phyloP scores from a whole-genome alignment of 2,797 vertebrate species.

The Chloroceryle inda region DNA sequence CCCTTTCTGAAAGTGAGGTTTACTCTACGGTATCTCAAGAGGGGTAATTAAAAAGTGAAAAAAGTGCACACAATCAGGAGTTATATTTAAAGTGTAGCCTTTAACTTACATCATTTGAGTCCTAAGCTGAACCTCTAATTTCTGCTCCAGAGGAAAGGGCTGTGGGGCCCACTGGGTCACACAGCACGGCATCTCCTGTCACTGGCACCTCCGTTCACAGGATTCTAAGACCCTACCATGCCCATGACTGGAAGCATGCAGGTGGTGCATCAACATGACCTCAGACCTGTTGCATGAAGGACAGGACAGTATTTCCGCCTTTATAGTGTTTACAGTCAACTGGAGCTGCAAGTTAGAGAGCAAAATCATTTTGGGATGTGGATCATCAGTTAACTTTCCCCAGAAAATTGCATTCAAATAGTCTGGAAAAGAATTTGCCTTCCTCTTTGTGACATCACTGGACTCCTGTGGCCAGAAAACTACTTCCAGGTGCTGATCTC shows the following conservation, averaged over 20 bases:
- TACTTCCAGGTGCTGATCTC: background rate
- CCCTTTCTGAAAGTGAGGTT: background rate
- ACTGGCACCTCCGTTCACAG: background rate
- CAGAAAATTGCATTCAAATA: background rate
- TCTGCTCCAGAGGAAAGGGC: background rate
- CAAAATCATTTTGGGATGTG: background rate
- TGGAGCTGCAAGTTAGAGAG: background rate
- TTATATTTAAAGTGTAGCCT: background rate
- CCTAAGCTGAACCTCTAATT: background rate
- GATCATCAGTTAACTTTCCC: background rate
- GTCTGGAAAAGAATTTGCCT: background rate
- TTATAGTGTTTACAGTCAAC: background rate
- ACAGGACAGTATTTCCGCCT: background rate
- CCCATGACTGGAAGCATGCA: accelerated
- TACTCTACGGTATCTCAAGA: background rate
- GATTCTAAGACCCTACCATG: background rate
- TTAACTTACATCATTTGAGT: background rate
- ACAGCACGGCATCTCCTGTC: background rate
- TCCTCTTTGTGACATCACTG: background rate
- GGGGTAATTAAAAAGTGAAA: background rate
- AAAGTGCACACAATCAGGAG: background rate
- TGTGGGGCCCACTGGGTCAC: background rate
- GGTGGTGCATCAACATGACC: background rate
- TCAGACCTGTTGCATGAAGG: background rate
- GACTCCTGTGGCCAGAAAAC: background rate